Percentiles rank a stretch among this genome's conserved stretches.
Evolutionary conservation across 2,888 invertebrate species (phyloP).

Genomic region (Yponomeuta evonymella): DNA sequence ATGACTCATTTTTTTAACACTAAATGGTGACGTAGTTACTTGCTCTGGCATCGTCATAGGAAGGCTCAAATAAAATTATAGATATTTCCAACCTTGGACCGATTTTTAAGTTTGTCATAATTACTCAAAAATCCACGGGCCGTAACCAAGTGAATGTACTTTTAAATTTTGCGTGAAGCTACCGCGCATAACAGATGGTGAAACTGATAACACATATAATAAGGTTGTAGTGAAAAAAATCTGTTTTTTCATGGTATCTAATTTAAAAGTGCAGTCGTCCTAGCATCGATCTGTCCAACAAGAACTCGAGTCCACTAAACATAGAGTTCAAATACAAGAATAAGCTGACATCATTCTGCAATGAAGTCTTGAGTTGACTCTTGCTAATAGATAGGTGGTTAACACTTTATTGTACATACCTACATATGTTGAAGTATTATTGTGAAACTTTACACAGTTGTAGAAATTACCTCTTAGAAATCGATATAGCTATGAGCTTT

Average conservation of each 20-base stretch:
- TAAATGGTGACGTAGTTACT: too few relatives aligned
- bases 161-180: background rate
- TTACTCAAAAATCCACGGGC: background rate
- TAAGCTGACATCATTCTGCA: too few relatives aligned
- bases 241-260: background rate
- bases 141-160: conserved; percentile 3
- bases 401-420: too few relatives aligned
- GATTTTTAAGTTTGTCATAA: background rate
- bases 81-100: background rate
- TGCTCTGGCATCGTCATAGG: background rate
- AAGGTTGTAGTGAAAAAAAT: background rate
- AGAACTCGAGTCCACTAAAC: too few relatives aligned
- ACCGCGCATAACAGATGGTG: background rate
- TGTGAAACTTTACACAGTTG: too few relatives aligned
- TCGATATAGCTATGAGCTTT: too few relatives aligned
- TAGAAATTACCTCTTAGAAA: too few relatives aligned
- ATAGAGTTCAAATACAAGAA: too few relatives aligned
- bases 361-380: too few relatives aligned
- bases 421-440: too few relatives aligned
- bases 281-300: background rate
- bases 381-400: too few relatives aligned
- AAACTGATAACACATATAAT: background rate
- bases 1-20: background rate
- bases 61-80: background rate
- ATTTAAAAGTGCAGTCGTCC: background rate